A percentile compares a stretch with the other conserved stretches of the same genome.
Evolutionary conservation across 2,113 vertebrate species (phyloP).

Genomic region (Bos javanicus): DNA sequence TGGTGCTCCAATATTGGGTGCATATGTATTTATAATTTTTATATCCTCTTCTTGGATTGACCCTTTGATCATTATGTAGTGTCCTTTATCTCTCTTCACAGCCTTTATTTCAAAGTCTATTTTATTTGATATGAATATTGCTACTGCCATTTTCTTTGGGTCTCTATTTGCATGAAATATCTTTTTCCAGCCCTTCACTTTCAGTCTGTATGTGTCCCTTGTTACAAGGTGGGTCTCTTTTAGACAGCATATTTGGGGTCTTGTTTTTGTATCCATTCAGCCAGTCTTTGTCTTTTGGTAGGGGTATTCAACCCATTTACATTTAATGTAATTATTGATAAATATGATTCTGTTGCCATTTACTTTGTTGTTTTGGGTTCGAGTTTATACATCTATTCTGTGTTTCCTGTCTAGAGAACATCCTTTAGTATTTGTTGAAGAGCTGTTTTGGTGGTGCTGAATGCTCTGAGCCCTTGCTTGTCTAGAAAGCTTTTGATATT

Average conservation of each 20-base stretch:
- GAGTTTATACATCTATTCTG: background rate
- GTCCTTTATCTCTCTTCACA: background rate
- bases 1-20: background rate
- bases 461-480: background rate
- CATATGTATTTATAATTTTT: background rate
- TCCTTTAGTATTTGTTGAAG: background rate
- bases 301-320: background rate
- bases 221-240: background rate
- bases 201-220: background rate
- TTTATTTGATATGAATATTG: background rate
- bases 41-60: background rate
- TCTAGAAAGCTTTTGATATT: background rate
- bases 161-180: background rate
- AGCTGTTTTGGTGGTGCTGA: background rate
- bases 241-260: background rate
- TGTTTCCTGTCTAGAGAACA: background rate
- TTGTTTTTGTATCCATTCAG: background rate
- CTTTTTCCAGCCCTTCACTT: background rate
- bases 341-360: background rate
- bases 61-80: background rate
- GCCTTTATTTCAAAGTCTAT: background rate
- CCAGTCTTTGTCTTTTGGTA: background rate
- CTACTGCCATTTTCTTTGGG: background rate
- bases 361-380: background rate
- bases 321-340: background rate